Evolutionary conservation across 2,888 invertebrate species (phyloP), one percentile per base, ranked within the genome.

Genomic region (Acleris sparsana): DNA sequence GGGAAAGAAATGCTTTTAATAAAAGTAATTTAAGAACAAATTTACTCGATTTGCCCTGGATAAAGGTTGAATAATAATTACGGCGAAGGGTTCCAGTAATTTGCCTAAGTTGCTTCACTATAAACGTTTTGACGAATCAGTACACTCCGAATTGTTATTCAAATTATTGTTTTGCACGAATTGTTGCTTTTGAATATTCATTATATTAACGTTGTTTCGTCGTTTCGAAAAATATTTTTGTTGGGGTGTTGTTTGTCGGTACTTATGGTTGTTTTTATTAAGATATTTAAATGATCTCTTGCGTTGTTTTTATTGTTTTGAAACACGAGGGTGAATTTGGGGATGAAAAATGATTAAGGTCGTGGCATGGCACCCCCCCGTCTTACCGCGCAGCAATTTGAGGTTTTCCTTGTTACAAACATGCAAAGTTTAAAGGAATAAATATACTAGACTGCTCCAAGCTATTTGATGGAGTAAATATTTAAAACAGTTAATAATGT

Each of bases 1-100:
- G 80, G 83, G 83, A 88, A 89, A 87, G 87, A 88, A 90, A 89
- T 85, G 88, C 86, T 89, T 89, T 89, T 88, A 89, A 87, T 88
- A 87, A 87, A 89, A 88, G 86, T 88, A 89, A 89, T 89, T 89
- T 89, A 69, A 80, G 82, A 84, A 86, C 83, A 83, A 87, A 87
- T 87, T 89, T 87, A 86, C 83, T 87, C 85, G 84, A 88, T 86
- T 88, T 84, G 79, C 78, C 75, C 80, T 70, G 82, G 84, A 86
- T 88, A 88, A 86, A 88, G 84, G 86, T 87, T 86, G 85, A 88
- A 88, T 88, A 88, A 87, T 88, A 85, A 89, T 89, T 85, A 86
- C 83, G 79, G 80, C 72, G 72, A 79, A 76, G 75, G 76, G 76
- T 70, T 75, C 72, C 72, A 80, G 82, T 84, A 86, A 88, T 87